Evolutionary conservation across 2,113 vertebrate species (phyloP).

Genomic region (Nerophis lumbriciformis): DNA sequence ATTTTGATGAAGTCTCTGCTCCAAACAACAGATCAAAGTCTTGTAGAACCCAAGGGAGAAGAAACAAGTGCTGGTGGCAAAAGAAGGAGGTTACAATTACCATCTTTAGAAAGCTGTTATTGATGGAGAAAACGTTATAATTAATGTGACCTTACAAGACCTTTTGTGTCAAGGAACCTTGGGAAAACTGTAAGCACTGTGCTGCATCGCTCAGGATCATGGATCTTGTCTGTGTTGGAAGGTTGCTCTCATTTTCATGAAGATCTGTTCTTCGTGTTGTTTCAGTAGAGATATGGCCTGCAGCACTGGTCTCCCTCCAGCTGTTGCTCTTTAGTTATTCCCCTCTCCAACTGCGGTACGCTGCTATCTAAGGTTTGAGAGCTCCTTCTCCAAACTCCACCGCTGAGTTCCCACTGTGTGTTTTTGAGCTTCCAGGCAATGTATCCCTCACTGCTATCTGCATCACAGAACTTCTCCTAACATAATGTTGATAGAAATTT

Average conservation of each 20-base stretch:
- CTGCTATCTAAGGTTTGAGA: not conserved
- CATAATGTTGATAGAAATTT: not conserved
- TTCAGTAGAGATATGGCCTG: slow-evolving; percentile 1
- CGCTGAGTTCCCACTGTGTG: not conserved
- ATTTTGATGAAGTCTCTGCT: slow-evolving; percentile 3
- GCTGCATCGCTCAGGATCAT: slow-evolving; percentile 1
- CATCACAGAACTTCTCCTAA: not conserved
- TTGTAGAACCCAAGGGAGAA: not conserved
- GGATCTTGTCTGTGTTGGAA: slow-evolving; percentile 3
- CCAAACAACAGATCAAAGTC: slow-evolving; percentile 12
- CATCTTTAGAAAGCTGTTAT: not conserved
- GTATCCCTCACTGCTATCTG: not conserved
- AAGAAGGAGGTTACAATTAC: not conserved
- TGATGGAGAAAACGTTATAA: not conserved
- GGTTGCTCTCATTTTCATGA: slow-evolving; percentile 12
- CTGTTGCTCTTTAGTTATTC: not conserved
- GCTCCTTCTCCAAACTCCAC: not conserved
- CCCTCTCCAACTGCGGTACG: not conserved
- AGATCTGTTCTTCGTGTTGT: slow-evolving; percentile 5
- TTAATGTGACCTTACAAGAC: not conserved
- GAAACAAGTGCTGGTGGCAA: not conserved
- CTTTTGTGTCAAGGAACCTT: slow-evolving; percentile 10
- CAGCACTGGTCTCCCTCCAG: slow-evolving; percentile 1
- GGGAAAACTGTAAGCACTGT: slow-evolving; percentile 1
- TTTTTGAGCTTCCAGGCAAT: slow-evolving; percentile 1